These are phyloP conservation scores for Harpalus rufipes DNA, from an alignment of 2,888 invertebrate genomes.

Conservation along the genomic window DNA sequence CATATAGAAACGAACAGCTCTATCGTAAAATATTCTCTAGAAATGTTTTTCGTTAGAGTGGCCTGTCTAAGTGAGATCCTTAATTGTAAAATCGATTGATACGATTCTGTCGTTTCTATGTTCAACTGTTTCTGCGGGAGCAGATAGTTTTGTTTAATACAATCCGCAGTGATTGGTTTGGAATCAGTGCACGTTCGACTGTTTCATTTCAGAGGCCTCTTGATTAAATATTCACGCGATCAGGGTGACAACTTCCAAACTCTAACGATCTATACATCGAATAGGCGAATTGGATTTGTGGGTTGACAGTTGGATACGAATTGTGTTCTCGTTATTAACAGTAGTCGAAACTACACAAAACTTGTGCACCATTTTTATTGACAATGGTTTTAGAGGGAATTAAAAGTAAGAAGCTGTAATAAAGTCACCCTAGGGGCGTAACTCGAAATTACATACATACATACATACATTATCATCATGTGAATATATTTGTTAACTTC, in stretches of 20 bases:
- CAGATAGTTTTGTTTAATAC: conserved; percentile 31
- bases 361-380: no score
- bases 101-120: background rate
- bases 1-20: background rate
- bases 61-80: background rate
- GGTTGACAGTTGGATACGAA: conserved; percentile 7
- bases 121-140: conserved; percentile 1
- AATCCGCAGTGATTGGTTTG: conserved; percentile 30
- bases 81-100: background rate
- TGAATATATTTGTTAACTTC: no score
- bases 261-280: background rate
- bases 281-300: background rate
- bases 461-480: no score
- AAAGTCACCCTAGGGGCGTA: no score
- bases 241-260: conserved; percentile 11
- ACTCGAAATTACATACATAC: no score
- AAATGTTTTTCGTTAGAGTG: background rate
- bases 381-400: no score
- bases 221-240: conserved; percentile 39
- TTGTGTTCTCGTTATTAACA: background rate
- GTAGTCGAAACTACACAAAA: no score
- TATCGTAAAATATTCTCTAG: background rate
- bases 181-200: conserved; percentile 29
- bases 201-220: conserved; percentile 24
- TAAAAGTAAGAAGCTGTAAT: no score